Conservation (phyloP, 2,113 vertebrate genomes). For the Drymodes brunneopygia region DNA sequence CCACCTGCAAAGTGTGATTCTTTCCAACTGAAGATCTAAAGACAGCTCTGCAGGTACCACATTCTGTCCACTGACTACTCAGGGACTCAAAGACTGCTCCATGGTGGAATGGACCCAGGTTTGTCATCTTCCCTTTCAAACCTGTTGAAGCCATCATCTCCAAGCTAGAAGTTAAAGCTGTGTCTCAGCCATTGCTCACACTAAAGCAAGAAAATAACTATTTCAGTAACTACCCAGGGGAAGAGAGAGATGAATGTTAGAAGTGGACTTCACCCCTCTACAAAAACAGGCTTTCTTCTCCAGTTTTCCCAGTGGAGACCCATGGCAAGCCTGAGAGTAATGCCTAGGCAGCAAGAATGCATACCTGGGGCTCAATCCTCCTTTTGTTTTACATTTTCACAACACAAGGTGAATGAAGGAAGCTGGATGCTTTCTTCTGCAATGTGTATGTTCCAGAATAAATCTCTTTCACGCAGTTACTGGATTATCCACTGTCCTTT, state of each 20-base stretch:
- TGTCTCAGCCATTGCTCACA: not conserved
- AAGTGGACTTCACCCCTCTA: not conserved
- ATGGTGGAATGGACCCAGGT: not conserved
- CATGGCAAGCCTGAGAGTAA: not conserved
- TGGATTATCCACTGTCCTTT: not conserved
- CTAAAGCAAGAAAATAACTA: not conserved
- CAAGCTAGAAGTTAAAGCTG: not conserved
- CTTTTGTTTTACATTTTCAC: not conserved
- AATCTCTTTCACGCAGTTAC: not conserved
- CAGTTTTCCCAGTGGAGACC: not conserved
- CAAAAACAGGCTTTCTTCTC: not conserved
- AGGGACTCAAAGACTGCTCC: not conserved
- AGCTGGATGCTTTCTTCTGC: not conserved
- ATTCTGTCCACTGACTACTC: not conserved
- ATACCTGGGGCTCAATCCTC: not conserved
- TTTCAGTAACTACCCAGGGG: not conserved
- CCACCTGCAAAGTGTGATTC: not conserved
- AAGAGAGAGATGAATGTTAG: not conserved
- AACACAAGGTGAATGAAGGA: not conserved
- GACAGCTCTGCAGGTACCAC: not conserved
- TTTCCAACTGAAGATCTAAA: not conserved
- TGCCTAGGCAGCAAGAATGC: not conserved
- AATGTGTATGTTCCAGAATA: not conserved
- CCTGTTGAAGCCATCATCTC: not conserved
- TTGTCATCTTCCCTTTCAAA: not conserved